Base-by-base conservation (phyloP, 2,888 invertebrate genomes). In the Eupithecia centaureata region DNA sequence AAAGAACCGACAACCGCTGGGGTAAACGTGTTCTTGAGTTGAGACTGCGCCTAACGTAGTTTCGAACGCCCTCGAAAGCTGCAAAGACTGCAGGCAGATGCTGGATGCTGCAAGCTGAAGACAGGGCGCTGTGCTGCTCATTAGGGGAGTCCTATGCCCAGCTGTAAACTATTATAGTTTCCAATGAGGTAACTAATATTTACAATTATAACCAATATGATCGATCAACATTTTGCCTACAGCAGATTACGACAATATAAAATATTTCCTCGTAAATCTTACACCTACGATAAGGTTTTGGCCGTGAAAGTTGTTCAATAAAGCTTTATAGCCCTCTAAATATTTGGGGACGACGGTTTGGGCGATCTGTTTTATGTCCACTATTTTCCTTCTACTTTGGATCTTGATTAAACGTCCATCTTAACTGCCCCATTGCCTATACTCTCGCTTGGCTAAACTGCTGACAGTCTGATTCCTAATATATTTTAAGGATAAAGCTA, bases 311-410 rank as follows among this genome's bases (percentile, higher is more conserved):
- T 27, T 30, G 18, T 56, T 63, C 38, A 35, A 56, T 56, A 18
- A 38, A 63, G 63, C 12, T 63, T 63, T 63, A 63, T 56, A n/a
- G 28, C 38, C 28, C 35, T 47, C 38, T 30, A 27, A 56, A 35
- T 62, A 56, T 56, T 54, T 56, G 38, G 56, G 63, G 38, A n/a
- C n/a, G 62, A 62, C 18, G 22, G 52, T 35, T 62, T 15, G 30
- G 18, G 27, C 28, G 38, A 63, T 63, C 63, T 38, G 63, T 54
- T 63, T 63, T 56, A 38, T 42, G 38, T 56, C 56, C 3, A 28
- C 47, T 47, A 32, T 18, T 32, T 57, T 32, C 18, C 32, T 18
- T 57, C 57, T 57, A 18, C 22, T 10, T 33, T 32, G 57, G 22
- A 32, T 57, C 59, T 25, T 32, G 51, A 61, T 61, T 51, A 33